Conservation (phyloP, 2,113 vertebrate genomes). For the Crotalus helleri region DNA sequence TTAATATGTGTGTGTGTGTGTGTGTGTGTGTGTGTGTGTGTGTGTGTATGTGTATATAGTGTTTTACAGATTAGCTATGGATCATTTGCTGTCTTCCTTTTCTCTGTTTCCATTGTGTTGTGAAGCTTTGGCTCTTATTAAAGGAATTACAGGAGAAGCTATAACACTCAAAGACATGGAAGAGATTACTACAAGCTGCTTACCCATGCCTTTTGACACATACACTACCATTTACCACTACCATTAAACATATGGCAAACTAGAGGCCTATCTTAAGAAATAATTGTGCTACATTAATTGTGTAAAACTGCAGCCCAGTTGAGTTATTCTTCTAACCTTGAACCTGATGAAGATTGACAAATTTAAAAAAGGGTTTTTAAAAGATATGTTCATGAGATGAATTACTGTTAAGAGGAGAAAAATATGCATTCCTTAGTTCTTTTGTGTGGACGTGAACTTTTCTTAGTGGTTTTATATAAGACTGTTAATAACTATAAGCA, state of each 20-base stretch:
- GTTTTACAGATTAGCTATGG: not conserved
- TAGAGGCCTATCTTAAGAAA: slow-evolving; percentile 22
- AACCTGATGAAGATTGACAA: not conserved
- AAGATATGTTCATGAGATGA: not conserved
- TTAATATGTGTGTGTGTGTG: not conserved
- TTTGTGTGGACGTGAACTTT: slow-evolving; percentile 41
- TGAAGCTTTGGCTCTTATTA: not conserved
- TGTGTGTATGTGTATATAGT: too few species aligned
- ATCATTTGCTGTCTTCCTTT: not conserved
- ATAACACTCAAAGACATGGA: not conserved
- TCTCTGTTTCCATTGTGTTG: not conserved
- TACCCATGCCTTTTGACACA: not conserved
- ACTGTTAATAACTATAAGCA: slow-evolving; percentile 48
- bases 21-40: slow-evolving; percentile 17
- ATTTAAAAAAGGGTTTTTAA: not conserved
- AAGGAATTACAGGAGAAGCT: not conserved
- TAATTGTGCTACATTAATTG: slow-evolving; percentile 15
- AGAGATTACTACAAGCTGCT: not conserved
- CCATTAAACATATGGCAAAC: not conserved
- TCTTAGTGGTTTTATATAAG: slow-evolving; percentile 53
- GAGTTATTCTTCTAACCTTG: not conserved
- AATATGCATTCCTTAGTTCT: slow-evolving; percentile 24
- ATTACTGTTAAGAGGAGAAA: slow-evolving; percentile 31
- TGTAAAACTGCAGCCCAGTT: not conserved
- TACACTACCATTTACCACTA: too few species aligned